Evolutionary conservation across 2,797 vertebrate species (phyloP).

Genomic region (Myiotriccus ornatus): DNA sequence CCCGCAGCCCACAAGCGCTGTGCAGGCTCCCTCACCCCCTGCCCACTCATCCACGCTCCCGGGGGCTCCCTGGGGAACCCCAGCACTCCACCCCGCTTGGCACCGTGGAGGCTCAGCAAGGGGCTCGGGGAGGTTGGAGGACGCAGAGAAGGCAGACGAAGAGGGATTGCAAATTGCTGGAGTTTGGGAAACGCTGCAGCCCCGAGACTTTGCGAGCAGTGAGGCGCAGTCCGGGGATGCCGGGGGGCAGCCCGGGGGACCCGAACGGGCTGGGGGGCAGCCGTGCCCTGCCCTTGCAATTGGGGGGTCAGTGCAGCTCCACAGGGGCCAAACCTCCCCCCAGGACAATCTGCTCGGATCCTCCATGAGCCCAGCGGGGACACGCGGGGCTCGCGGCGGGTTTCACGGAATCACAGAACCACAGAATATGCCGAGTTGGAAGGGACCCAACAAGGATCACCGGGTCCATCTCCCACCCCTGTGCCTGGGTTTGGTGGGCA

Average conservation of each 20-base stretch:
- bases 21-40: not conserved
- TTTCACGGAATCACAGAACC: not conserved
- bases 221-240: no score
- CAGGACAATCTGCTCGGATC: not conserved
- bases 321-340: rapidly evolving
- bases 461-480: not conserved
- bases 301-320: not conserved
- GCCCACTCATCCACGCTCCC: rapidly evolving
- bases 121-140: not conserved
- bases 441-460: not conserved
- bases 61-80: not conserved
- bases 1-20: not conserved
- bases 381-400: not conserved
- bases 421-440: not conserved
- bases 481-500: not conserved
- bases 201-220: rapidly evolving
- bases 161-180: not conserved
- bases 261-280: not conserved
- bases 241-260: not conserved
- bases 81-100: not conserved
- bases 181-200: not conserved
- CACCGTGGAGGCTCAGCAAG: not conserved
- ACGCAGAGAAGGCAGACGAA: not conserved
- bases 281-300: not conserved
- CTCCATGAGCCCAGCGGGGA: not conserved